Evolutionary conservation across 2,888 invertebrate genomes (phyloP).

Genomic region (Amphimallon solstitiale): DNA sequence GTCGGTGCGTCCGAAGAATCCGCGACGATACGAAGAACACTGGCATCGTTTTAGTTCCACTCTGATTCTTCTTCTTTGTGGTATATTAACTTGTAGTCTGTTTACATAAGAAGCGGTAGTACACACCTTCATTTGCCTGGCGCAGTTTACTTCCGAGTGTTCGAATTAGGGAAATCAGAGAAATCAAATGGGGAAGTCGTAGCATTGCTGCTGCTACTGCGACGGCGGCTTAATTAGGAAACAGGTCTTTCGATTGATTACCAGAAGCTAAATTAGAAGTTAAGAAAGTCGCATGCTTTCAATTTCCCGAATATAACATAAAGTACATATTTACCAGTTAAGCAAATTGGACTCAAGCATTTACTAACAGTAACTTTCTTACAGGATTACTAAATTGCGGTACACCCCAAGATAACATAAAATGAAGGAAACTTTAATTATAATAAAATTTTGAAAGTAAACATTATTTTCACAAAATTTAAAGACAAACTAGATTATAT

Average conservation of each 20-base stretch:
- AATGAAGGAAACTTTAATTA: too few relatives aligned
- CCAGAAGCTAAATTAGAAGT: background rate
- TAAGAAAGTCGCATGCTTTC: too few relatives aligned
- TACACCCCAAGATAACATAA: too few relatives aligned
- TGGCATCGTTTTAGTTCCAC: slow-evolving; percentile 42
- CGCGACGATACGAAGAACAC: slow-evolving; percentile 21
- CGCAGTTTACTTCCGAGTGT: slow-evolving; percentile 21
- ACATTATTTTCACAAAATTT: too few relatives aligned
- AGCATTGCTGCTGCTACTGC: background rate
- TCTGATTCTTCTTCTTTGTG: slow-evolving; percentile 38
- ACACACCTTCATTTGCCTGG: slow-evolving; percentile 42
- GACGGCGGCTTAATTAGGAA: slow-evolving; percentile 13
- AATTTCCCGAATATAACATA: too few relatives aligned
- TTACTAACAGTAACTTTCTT: too few relatives aligned
- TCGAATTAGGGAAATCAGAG: slow-evolving; percentile 4
- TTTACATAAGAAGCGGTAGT: slow-evolving; percentile 40
- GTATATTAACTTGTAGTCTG: slow-evolving; percentile 40
- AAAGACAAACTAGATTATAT: too few relatives aligned
- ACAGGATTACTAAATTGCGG: too few relatives aligned
- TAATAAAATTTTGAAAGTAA: too few relatives aligned
- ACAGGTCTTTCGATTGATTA: slow-evolving; percentile 14
- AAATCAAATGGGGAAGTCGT: background rate
- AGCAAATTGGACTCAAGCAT: too few relatives aligned
- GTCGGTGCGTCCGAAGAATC: background rate
- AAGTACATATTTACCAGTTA: too few relatives aligned